Conservation (phyloP, 1,140 invertebrate genomes). For the Zaprionus africanus region DNA sequence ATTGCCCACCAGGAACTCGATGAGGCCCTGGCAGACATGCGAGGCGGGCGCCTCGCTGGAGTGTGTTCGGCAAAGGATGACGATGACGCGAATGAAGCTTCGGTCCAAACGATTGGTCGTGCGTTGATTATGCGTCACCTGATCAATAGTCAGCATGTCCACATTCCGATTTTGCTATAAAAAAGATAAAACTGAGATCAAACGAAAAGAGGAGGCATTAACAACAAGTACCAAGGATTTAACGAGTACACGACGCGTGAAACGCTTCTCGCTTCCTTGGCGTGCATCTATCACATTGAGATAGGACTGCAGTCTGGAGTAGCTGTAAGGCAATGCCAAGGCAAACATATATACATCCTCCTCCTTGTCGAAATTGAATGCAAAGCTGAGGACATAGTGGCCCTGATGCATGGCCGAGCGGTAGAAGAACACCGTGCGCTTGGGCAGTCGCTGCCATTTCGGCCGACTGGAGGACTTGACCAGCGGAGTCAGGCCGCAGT, state of each 20-base stretch:
- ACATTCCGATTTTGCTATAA: constrained; percentile 94
- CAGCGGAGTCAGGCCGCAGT: constrained; percentile 95
- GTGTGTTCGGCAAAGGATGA: constrained; percentile 93
- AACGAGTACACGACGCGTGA: constrained; percentile 58
- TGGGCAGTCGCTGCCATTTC: constrained; percentile 96
- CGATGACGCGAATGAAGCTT: constrained; percentile 87
- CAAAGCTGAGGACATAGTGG: constrained; percentile 96
- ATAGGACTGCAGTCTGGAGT: constrained; percentile 94
- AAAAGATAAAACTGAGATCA: not conserved
- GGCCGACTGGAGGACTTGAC: constrained; percentile 95
- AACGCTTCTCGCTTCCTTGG: constrained; percentile 69
- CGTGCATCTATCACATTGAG: constrained; percentile 90
- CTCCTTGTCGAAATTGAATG: constrained; percentile 97
- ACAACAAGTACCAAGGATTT: constrained; percentile 64
- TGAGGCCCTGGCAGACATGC: constrained; percentile 96
- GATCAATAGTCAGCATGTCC: constrained; percentile 94
- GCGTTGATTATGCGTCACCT: constrained; percentile 84
- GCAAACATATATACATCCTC: constrained; percentile 97
- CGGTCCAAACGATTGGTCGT: constrained; percentile 71
- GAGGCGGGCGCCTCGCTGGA: constrained; percentile 97
- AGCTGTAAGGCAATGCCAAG: constrained; percentile 96
- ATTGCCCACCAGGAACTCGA: constrained; percentile 95
- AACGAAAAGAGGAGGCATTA: not conserved
- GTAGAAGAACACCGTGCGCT: constrained; percentile 96
- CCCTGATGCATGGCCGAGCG: constrained; percentile 94